phyloP scores from a whole-genome alignment of 2,113 vertebrate species.

The Casuarius casuarius region DNA sequence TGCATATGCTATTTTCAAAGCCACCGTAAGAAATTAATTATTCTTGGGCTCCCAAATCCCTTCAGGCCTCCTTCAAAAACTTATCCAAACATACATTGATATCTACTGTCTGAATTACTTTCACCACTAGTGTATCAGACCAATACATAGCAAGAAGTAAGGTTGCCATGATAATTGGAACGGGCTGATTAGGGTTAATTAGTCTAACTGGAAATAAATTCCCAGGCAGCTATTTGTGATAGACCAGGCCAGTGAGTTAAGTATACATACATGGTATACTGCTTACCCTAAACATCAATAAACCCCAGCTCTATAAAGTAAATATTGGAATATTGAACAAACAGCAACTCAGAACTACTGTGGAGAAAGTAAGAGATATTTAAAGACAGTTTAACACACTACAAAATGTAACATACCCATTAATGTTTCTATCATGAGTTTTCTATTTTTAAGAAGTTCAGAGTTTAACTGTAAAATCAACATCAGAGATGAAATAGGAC shows the following conservation, averaged over 20 bases:
- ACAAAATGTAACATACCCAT: not conserved
- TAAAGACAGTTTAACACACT: not conserved
- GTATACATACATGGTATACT: not conserved
- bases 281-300: not conserved
- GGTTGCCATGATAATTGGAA: not conserved
- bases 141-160: not conserved
- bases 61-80: not conserved
- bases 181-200: not conserved
- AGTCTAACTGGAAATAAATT: not conserved
- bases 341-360: not conserved
- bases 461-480: constrained; percentile 20
- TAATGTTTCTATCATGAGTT: not conserved
- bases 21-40: not conserved
- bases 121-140: not conserved
- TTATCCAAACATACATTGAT: not conserved
- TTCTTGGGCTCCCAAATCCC: not conserved
- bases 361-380: not conserved
- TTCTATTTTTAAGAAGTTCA: not conserved
- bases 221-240: not conserved
- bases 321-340: not conserved
- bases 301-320: not conserved
- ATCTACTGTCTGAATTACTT: rapidly evolving
- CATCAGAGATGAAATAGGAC: not conserved
- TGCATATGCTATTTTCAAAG: constrained; percentile 20
- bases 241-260: not conserved